A percentile compares a stretch with the other conserved stretches of the same genome.
These are phyloP conservation scores for Indicator indicator DNA, from an alignment of 2,113 vertebrate genomes.

Conservation along the genomic window DNA sequence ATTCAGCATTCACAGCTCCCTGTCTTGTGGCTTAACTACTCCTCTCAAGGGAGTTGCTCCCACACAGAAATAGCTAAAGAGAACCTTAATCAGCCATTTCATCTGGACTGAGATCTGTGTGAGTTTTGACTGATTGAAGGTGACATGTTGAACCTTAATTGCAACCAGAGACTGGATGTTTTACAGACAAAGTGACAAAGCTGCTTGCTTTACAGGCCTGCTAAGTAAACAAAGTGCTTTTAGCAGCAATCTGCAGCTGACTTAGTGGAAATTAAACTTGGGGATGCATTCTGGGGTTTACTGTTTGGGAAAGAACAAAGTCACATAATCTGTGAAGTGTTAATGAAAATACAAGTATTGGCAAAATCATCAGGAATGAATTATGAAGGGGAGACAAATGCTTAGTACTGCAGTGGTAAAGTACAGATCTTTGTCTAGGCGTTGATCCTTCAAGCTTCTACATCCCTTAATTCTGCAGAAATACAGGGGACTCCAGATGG, in stretches of 20 bases:
- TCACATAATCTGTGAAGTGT: neutral
- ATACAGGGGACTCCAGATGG: fast-evolving
- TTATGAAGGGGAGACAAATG: fast-evolving
- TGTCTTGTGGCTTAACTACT: fast-evolving
- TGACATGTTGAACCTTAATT: conserved; percentile 4
- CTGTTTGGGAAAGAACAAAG: neutral
- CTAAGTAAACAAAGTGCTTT: conserved; percentile 10
- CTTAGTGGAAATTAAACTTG: neutral
- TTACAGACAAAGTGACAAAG: conserved; percentile 2
- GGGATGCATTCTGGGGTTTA: neutral
- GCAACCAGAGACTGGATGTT: neutral
- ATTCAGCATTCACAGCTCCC: neutral
- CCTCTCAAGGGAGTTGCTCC: fast-evolving
- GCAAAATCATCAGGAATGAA: neutral
- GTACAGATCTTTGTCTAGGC: neutral
- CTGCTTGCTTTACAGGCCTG: neutral
- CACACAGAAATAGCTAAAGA: neutral
- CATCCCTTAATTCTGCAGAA: neutral
- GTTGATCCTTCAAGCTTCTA: neutral
- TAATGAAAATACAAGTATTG: neutral
- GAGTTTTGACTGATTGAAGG: neutral
- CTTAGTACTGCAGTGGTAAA: neutral
- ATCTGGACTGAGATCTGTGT: neutral
- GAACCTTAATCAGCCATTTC: conserved; percentile 1
- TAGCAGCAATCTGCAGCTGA: neutral